Conservation (phyloP, 2,113 vertebrate species). For the Barnardius zonarius region DNA sequence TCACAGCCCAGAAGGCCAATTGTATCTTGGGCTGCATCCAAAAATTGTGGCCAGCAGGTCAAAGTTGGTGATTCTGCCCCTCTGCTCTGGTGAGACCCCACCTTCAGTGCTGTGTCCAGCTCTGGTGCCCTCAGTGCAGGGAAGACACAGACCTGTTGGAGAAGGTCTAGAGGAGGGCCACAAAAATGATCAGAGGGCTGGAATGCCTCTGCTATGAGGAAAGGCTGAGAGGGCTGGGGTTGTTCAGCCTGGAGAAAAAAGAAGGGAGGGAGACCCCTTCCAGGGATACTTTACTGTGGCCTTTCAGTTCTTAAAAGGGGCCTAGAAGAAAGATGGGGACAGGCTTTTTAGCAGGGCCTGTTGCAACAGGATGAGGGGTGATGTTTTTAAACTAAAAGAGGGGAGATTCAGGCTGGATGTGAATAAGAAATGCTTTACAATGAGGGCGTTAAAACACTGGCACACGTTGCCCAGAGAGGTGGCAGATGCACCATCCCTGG, state of each 20-base stretch:
- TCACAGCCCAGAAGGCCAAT: not conserved
- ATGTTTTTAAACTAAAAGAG: not conserved
- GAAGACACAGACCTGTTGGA: not conserved
- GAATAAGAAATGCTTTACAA: not conserved
- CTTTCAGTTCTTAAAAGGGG: not conserved
- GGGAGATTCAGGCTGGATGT: not conserved
- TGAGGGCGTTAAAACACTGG: not conserved
- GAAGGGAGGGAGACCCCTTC: no score
- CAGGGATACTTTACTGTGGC: no score
- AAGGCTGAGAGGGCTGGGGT: not conserved
- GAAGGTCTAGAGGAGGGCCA: not conserved
- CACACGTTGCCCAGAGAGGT: not conserved
- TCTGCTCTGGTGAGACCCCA: not conserved
- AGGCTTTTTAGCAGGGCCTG: not conserved
- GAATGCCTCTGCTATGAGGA: not conserved
- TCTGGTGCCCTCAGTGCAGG: not conserved
- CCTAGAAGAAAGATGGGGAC: not conserved
- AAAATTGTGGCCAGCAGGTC: not conserved
- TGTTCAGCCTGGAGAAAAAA: not conserved
- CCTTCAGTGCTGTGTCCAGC: not conserved
- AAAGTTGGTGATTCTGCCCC: not conserved
- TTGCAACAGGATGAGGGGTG: not conserved
- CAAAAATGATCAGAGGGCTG: not conserved
- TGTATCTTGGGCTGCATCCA: not conserved
- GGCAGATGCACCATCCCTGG: not conserved